Evolutionary conservation across 2,888 invertebrate genomes (phyloP), one percentile per base, ranked within the genome.

Genomic region (Halictus ligatus): DNA sequence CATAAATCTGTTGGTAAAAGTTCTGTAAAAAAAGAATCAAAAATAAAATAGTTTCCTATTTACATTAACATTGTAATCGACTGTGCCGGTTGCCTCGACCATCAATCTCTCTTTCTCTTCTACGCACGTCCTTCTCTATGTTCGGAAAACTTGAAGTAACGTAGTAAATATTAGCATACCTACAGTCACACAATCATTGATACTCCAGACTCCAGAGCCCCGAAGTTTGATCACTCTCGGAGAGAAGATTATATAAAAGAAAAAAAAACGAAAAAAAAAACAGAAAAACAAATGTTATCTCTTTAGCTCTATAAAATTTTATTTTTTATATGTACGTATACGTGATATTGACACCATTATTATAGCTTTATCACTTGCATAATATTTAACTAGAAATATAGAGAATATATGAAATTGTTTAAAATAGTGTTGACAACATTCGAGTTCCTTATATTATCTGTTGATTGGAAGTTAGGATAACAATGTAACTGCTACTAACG

Each of bases 381-480:
- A 5, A 50, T 80, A 80, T 54, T 67, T 80, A 7, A 35, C 2
- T 4, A 12, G 29, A 74, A 18, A 74, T 74, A 74, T 58, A 69
- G 54, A 67, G 29, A 50, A 67, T 50, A 72, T 75, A 29, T 75
- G 40, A 75, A 46, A 76, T 48, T 74, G 74, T 74, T 74, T 74
- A 43, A 71, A 71, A n/a, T 71, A 71, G 71, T 71, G 40, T 71
- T 71, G 40, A 71, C 40, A n/a, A 71, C 40, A 40, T 67, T 69
- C 69, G 21, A 40, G 40, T 67, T 69, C 69, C 69, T 69, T 69
- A 69, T 21, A 69, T 35, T 67, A 67, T 69, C 21, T 21, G 21
- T 69, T 69, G 3, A 67, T 35, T 69, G 67, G 35, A 69, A 40
- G 10, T 71, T n/a, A 71, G 6, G 13, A 71, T 71, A 40, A 43